Conservation (phyloP, 2,113 vertebrate species). For the Caretta caretta region DNA sequence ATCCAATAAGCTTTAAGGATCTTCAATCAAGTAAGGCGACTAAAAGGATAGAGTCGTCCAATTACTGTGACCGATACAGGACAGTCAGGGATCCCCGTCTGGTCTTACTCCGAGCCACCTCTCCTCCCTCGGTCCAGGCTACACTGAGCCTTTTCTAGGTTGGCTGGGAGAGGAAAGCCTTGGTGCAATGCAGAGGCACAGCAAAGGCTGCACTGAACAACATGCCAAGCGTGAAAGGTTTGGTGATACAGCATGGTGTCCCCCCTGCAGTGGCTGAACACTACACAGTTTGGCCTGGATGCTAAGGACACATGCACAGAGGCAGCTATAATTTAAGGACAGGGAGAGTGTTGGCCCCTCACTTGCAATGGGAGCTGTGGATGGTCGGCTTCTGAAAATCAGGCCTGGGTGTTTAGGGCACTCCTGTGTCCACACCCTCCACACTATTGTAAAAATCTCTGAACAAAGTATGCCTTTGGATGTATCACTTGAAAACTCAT, state of each 20-base stretch:
- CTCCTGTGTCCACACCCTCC: not conserved
- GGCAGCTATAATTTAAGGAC: fast-evolving
- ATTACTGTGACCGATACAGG: fast-evolving
- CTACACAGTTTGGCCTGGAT: not conserved
- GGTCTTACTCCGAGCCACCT: not conserved
- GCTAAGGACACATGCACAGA: fast-evolving
- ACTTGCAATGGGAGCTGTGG: not conserved
- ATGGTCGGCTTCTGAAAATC: not conserved
- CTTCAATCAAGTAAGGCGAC: fast-evolving
- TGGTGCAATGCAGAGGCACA: not conserved
- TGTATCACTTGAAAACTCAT: not conserved
- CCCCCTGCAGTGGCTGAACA: not conserved
- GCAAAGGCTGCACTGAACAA: not conserved
- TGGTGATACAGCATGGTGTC: not conserved
- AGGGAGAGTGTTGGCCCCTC: not conserved
- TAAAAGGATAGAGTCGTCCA: not conserved
- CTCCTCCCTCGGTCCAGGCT: fast-evolving
- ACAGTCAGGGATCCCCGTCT: fast-evolving
- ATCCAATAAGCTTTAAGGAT: not conserved
- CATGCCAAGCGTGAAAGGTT: not conserved
- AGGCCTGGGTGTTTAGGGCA: not conserved
- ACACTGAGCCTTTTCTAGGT: not conserved
- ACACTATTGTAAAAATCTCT: not conserved
- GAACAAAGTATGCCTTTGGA: not conserved
- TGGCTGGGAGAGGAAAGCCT: not conserved